These are phyloP conservation scores for Poicephalus meyeri DNA, from an alignment of 2,113 vertebrate genomes.

Conservation along the genomic window DNA sequence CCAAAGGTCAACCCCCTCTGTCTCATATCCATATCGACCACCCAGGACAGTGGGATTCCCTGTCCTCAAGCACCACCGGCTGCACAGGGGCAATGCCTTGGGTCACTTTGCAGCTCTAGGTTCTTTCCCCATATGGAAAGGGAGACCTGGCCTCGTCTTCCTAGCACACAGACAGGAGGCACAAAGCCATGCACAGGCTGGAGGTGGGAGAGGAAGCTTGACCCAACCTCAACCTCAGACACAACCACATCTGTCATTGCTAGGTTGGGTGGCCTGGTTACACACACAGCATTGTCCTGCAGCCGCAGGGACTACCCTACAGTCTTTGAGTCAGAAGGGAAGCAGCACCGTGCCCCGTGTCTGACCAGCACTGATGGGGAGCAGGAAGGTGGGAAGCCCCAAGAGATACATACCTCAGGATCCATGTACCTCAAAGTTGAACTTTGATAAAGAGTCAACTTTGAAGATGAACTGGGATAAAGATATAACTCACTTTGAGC, in stretches of 20 bases:
- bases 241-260: background rate
- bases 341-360: rapidly evolving
- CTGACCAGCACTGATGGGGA: background rate
- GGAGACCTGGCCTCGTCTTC: background rate
- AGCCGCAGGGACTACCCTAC: rapidly evolving
- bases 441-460: no score
- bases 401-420: rapidly evolving
- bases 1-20: background rate
- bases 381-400: background rate
- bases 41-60: background rate
- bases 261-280: background rate
- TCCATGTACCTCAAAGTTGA: background rate
- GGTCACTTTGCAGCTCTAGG: background rate
- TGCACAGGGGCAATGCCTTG: background rate
- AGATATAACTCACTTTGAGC: no score
- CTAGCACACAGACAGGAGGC: background rate
- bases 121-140: background rate
- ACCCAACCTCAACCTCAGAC: background rate
- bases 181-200: background rate
- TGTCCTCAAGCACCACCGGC: background rate
- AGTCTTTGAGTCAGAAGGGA: background rate
- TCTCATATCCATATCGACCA: rapidly evolving
- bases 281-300: background rate
- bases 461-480: no score
- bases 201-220: background rate